A percentile compares a stretch with the other conserved stretches of the same genome.
Evolutionary conservation across 2,113 vertebrate species (phyloP).

Genomic region (Phrynocephalus versicolor): DNA sequence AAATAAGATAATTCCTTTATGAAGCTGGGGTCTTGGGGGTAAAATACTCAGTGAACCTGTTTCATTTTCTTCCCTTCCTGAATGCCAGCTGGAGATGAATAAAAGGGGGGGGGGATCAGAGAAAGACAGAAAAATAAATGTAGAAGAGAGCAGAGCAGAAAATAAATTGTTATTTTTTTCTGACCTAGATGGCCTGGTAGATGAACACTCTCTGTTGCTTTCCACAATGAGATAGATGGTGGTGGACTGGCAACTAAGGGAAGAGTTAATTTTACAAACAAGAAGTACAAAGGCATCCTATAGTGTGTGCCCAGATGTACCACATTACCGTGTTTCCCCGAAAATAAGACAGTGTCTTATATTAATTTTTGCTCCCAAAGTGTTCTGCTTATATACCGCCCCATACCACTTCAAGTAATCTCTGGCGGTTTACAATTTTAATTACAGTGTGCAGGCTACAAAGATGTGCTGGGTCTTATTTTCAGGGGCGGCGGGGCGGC

Average conservation of each 20-base stretch:
- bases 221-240: neutral
- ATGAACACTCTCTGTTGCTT: neutral
- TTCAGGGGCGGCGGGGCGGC: too few relatives aligned
- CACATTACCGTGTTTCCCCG: too few relatives aligned
- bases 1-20: constrained; percentile 78
- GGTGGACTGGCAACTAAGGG: neutral
- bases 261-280: too few relatives aligned
- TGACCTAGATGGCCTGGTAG: neutral
- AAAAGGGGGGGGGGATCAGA: neutral
- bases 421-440: too few relatives aligned
- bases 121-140: neutral
- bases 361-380: too few relatives aligned
- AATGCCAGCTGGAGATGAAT: constrained; percentile 25
- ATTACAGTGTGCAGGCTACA: too few relatives aligned
- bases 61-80: constrained; percentile 44
- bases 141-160: neutral
- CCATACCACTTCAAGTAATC: too few relatives aligned
- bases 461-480: too few relatives aligned
- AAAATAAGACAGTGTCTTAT: too few relatives aligned
- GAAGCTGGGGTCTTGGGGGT: constrained; percentile 59
- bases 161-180: constrained; percentile 11
- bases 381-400: too few relatives aligned
- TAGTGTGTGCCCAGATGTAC: too few relatives aligned
- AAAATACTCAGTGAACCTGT: constrained; percentile 61
- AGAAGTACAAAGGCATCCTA: too few relatives aligned